Evolutionary conservation across 2,797 vertebrate species (phyloP).

Genomic region (Xenentodon cancila): DNA sequence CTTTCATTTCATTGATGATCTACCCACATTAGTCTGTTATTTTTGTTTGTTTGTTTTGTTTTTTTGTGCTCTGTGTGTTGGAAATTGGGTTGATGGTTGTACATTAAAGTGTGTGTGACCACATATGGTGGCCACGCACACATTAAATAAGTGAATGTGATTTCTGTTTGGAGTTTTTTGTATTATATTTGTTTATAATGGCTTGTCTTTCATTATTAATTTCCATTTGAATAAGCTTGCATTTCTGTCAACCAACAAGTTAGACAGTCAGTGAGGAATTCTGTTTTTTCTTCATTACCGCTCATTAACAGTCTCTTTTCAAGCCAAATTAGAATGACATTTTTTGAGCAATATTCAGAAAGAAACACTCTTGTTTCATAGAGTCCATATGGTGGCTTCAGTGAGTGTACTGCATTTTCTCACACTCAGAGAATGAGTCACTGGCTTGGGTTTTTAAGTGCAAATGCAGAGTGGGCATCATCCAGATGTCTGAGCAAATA

Average conservation of each 20-base stretch:
- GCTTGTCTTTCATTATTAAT: constrained; percentile 24
- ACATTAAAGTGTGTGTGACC: no score
- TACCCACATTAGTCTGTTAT: no score
- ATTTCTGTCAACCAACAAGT: constrained; percentile 41
- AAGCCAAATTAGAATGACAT: constrained; percentile 67
- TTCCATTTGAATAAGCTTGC: constrained; percentile 23
- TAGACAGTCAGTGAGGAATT: constrained; percentile 52
- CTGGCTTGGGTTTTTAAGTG: constrained; percentile 31
- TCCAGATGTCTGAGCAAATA: constrained; percentile 7
- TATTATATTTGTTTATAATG: not conserved
- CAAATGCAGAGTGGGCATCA: constrained; percentile 19
- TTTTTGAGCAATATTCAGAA: constrained; percentile 63
- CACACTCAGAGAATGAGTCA: constrained; percentile 34
- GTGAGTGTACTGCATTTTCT: constrained; percentile 49
- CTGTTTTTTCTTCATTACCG: constrained; percentile 72
- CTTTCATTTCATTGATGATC: no score
- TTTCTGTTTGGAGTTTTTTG: no score
- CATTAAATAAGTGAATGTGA: no score
- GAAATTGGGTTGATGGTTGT: no score
- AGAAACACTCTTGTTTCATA: constrained; percentile 77
- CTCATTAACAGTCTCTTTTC: constrained; percentile 69
- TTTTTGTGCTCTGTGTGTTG: no score
- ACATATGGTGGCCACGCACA: no score
- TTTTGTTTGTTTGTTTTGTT: no score
- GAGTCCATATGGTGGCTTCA: constrained; percentile 53